A percentile compares a stretch with the other conserved stretches of the same genome.
phyloP scores from a whole-genome alignment of 2,888 invertebrate species.

The Seira sanloemensis region DNA sequence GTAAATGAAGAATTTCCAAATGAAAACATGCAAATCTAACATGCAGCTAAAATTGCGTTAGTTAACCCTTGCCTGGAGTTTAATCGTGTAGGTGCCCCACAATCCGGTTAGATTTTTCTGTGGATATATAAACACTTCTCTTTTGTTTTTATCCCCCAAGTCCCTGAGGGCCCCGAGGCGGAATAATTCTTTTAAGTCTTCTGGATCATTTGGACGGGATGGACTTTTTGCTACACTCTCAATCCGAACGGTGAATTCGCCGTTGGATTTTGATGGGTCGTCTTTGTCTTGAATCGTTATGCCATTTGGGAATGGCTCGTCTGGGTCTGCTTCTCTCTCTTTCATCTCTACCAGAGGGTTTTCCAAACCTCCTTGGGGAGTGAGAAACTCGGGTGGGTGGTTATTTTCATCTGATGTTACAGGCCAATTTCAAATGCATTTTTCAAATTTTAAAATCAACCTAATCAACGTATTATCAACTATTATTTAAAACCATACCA shows the following conservation, averaged over 20 bases:
- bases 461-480: too few relatives aligned
- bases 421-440: too few relatives aligned
- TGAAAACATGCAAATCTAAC: too few relatives aligned
- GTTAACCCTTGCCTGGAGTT: constrained; percentile 14
- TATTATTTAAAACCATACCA: background rate
- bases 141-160: background rate
- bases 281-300: constrained; percentile 46
- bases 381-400: constrained; percentile 44
- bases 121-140: constrained; percentile 8
- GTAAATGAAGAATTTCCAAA: background rate
- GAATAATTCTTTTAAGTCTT: constrained; percentile 3
- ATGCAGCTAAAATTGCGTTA: background rate
- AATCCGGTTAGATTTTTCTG: constrained; percentile 18
- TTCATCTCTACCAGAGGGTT: background rate
- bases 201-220: background rate
- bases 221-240: background rate
- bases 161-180: background rate
- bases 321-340: background rate
- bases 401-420: constrained; percentile 55
- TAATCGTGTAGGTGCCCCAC: constrained; percentile 50
- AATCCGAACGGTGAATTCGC: constrained; percentile 21
- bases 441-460: too few relatives aligned
- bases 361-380: background rate
- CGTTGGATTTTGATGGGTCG: constrained; percentile 28
- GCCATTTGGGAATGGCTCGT: background rate